These are phyloP conservation scores for Notiomystis cincta DNA, from an alignment of 2,113 vertebrate genomes.

Conservation along the genomic window DNA sequence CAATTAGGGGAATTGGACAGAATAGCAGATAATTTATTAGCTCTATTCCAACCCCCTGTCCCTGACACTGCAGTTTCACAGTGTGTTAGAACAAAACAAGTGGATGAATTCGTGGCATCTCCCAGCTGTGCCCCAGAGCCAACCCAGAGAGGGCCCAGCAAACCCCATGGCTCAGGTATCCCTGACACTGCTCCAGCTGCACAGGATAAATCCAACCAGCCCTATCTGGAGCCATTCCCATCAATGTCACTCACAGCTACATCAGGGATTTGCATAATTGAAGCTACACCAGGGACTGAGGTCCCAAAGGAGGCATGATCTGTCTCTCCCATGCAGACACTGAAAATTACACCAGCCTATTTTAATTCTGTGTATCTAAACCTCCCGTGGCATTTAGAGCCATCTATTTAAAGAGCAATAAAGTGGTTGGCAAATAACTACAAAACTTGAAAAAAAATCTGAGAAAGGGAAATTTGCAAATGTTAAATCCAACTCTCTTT, in stretches of 20 bases:
- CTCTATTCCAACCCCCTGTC: too few relatives aligned
- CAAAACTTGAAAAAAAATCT: neutral
- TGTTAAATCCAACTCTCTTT: neutral
- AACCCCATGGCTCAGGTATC: neutral
- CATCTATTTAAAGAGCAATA: neutral
- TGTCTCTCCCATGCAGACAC: neutral
- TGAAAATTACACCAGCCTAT: neutral
- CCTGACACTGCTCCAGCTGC: neutral
- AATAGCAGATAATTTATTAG: too few relatives aligned
- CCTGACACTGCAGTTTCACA: too few relatives aligned
- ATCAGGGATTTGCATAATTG: neutral
- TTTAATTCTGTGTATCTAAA: neutral
- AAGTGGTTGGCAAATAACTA: neutral
- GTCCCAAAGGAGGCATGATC: neutral
- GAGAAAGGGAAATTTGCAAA: neutral
- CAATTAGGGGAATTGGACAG: too few relatives aligned
- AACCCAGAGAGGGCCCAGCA: neutral
- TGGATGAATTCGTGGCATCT: too few relatives aligned
- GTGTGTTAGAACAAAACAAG: too few relatives aligned
- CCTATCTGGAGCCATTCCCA: neutral
- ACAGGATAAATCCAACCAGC: neutral
- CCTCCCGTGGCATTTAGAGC: neutral
- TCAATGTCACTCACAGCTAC: neutral
- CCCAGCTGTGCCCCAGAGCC: neutral
- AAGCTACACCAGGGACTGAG: neutral